A percentile compares a stretch with the other conserved stretches of the same genome.
Evolutionary conservation across 92 coral and sea anemone genomes (phyloP).

Genomic region (Nematostella vectensis): DNA sequence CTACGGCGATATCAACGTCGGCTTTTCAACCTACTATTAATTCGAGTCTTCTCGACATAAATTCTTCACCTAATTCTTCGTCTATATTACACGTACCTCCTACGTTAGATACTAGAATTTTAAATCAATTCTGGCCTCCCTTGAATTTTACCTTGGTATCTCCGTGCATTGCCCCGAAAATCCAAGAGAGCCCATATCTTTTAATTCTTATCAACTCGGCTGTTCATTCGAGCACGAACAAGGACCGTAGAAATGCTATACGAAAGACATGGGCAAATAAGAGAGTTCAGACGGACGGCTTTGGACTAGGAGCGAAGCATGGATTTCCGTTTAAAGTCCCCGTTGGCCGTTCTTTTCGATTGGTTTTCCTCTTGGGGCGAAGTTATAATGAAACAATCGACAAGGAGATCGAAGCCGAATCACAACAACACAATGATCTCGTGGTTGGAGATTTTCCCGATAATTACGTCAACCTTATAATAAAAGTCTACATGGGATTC

Average conservation of each 20-base stretch:
- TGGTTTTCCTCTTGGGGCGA: slow-evolving; percentile 41
- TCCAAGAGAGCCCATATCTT: slow-evolving; percentile 12
- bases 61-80: not conserved
- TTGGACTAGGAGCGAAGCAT: slow-evolving; percentile 9
- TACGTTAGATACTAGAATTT: slow-evolving; percentile 16
- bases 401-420: slow-evolving; percentile 27
- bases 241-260: slow-evolving; percentile 34
- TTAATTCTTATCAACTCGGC: slow-evolving; percentile 39
- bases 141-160: slow-evolving; percentile 19
- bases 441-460: slow-evolving; percentile 44
- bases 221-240: slow-evolving; percentile 3
- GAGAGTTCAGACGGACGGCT: not conserved
- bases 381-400: slow-evolving; percentile 9
- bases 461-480: slow-evolving; percentile 24
- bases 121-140: slow-evolving; percentile 18
- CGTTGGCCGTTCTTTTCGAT: not conserved
- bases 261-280: slow-evolving; percentile 43
- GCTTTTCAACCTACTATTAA: not conserved
- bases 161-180: slow-evolving; percentile 17
- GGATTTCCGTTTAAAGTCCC: slow-evolving; percentile 10
- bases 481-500: slow-evolving; percentile 54
- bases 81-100: not conserved
- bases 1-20: not conserved
- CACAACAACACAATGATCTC: slow-evolving; percentile 29
- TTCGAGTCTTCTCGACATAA: not conserved